A percentile compares a stretch with the other conserved stretches of the same genome.
These are phyloP conservation scores for Oostethus manadensis DNA, from an alignment of 2,113 vertebrate genomes.

Conservation along the genomic window DNA sequence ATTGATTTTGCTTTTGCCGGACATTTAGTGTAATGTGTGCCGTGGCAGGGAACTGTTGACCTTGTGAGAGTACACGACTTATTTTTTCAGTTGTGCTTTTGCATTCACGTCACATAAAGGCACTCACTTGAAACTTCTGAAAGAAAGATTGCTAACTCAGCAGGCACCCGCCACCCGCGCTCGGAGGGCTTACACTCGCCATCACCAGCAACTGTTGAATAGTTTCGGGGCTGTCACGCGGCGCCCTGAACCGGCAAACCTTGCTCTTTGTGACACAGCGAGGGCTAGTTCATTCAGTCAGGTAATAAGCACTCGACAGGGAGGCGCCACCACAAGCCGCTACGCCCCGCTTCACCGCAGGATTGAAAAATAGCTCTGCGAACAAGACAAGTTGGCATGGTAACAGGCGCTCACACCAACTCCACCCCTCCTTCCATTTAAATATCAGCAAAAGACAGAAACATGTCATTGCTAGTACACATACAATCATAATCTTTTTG, in stretches of 20 bases:
- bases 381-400: slow-evolving; percentile 28
- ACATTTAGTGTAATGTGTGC: too few relatives aligned
- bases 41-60: too few relatives aligned
- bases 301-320: slow-evolving; percentile 43
- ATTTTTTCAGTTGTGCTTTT: background rate
- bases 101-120: background rate
- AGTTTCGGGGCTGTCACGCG: background rate
- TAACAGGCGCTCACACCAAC: slow-evolving; percentile 3
- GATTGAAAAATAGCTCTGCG: slow-evolving; percentile 33
- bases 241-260: slow-evolving; percentile 8
- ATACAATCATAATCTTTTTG: too few relatives aligned
- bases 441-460: background rate
- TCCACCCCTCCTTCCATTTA: too few relatives aligned
- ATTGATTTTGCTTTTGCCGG: too few relatives aligned
- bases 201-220: slow-evolving; percentile 6
- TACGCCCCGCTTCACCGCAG: slow-evolving; percentile 22
- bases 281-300: slow-evolving; percentile 33
- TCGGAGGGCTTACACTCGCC: background rate
- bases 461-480: background rate
- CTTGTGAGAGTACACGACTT: background rate
- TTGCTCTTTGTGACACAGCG: slow-evolving; percentile 21
- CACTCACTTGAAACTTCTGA: background rate
- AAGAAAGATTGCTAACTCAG: background rate
- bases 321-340: slow-evolving; percentile 22
- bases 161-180: background rate